A percentile compares a stretch with the other conserved stretches of the same genome.
phyloP scores from a whole-genome alignment of 2,797 vertebrate genomes.

The Linurgus olivaceus region DNA sequence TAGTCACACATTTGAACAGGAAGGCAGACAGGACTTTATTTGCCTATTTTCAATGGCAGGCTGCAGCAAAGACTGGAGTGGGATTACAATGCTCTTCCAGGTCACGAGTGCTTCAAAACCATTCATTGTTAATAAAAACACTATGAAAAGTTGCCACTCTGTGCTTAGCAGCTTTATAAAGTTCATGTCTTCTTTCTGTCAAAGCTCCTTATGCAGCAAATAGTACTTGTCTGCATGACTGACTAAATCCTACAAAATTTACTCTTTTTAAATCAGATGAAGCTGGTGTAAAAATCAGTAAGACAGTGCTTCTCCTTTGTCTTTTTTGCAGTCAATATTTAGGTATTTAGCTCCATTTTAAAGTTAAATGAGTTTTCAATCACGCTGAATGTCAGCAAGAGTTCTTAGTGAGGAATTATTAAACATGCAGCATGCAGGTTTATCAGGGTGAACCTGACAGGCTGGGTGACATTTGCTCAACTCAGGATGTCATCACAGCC shows the following conservation, averaged over 20 bases:
- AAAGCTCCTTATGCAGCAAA: neutral
- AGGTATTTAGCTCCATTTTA: neutral
- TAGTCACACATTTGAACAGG: neutral
- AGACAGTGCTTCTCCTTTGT: neutral
- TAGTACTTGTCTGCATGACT: neutral
- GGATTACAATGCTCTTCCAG: neutral
- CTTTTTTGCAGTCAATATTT: neutral
- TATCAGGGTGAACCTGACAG: neutral
- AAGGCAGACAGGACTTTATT: neutral
- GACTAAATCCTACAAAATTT: neutral
- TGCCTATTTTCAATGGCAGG: neutral
- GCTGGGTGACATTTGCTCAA: neutral
- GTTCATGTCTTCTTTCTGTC: slow-evolving; percentile 10
- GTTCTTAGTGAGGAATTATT: neutral
- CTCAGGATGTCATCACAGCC: neutral
- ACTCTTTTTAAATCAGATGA: neutral
- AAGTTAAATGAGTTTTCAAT: neutral
- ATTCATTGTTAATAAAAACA: neutral
- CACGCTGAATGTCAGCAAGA: neutral
- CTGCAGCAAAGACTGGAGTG: neutral
- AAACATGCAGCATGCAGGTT: neutral
- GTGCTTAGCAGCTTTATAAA: neutral
- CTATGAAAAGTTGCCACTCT: neutral
- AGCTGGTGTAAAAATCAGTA: neutral
- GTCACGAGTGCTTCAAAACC: neutral